These are phyloP conservation scores for Trachops cirrhosus DNA, from an alignment of 2,797 vertebrate genomes.

Conservation along the genomic window DNA sequence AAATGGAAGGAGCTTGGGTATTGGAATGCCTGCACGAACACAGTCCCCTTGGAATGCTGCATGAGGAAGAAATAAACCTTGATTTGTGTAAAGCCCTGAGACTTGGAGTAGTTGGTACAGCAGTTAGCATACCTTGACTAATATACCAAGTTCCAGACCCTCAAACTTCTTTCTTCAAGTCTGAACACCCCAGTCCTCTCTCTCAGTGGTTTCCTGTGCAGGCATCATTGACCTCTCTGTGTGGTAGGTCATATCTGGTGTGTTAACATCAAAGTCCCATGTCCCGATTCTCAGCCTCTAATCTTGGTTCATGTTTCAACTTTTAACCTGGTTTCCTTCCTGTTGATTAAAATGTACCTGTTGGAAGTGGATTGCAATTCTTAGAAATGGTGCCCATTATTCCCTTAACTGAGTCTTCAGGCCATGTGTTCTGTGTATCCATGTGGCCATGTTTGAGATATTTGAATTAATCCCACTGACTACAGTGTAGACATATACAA, in stretches of 20 bases:
- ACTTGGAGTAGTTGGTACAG: neutral
- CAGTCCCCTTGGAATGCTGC: neutral
- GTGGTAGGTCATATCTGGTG: constrained; percentile 76
- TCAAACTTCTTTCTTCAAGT: constrained; percentile 7
- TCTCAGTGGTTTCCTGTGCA: neutral
- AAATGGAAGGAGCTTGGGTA: neutral
- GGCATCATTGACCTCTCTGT: constrained; percentile 47
- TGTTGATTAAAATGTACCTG: constrained; percentile 81
- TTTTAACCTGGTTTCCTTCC: constrained; percentile 77
- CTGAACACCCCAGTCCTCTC: neutral
- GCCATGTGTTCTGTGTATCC: constrained; percentile 58
- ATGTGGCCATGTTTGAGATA: constrained; percentile 51
- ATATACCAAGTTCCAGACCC: neutral
- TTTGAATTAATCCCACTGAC: constrained; percentile 62
- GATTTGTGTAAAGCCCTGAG: neutral
- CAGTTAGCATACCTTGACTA: neutral
- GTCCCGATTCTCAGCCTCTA: constrained; percentile 81
- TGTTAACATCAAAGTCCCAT: constrained; percentile 81
- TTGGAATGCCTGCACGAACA: neutral
- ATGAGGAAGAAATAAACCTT: constrained; percentile 32
- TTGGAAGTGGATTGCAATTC: constrained; percentile 74
- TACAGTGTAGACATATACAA: constrained; percentile 60
- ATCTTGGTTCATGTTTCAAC: constrained; percentile 81
- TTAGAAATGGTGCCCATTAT: constrained; percentile 79
- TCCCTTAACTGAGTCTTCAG: constrained; percentile 73